Base-by-base conservation (phyloP, 2,888 invertebrate genomes). In the Orthonevra nobilis region DNA sequence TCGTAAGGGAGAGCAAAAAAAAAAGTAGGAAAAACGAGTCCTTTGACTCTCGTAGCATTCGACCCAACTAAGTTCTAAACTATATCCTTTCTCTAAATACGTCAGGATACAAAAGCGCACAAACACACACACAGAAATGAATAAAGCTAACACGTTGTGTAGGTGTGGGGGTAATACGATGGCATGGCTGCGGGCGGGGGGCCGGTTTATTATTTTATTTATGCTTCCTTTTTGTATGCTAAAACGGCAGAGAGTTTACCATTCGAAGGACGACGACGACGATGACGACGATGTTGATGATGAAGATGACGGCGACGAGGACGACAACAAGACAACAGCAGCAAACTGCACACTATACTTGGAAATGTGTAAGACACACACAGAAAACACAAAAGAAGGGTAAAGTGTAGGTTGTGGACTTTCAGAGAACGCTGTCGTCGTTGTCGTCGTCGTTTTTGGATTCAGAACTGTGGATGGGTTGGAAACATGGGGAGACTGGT, bases 401-500 rank as follows among this genome's bases (percentile, higher is more conserved):
- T 61, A 46, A 58, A 36, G 20, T 48, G 42, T 70, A 54, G 66
- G 52, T 48, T 64, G 48, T 42, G 69, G 64, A 72, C 64, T 60
- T 66, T 66, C 58, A 42, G 61, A 48, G 48, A 56, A 60, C 66
- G 60, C 32, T 61, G 75, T 75, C 44, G n/a, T n/a, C n/a, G n/a
- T n/a, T n/a, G n/a, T n/a, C n/a, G n/a, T n/a, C n/a, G n/a, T n/a
- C n/a, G n/a, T n/a, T n/a, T n/a, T n/a, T n/a, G 48, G 14, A 48
- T 66, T 73, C 72, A 30, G 75, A 74, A 81, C 75, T 70, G 58
- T 26, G 34, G 58, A 63, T 90, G 91, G n/a, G n/a, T n/a, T n/a
- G n/a, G n/a, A n/a, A n/a, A n/a, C n/a, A n/a, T n/a, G 90, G 90
- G 91, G 54, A 38, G 23, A 72, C 73, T 73, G 79, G 60, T 77